These are phyloP conservation scores for Oncorhynchus kisutch DNA, from an alignment of 2,113 vertebrate species.

Conservation along the genomic window DNA sequence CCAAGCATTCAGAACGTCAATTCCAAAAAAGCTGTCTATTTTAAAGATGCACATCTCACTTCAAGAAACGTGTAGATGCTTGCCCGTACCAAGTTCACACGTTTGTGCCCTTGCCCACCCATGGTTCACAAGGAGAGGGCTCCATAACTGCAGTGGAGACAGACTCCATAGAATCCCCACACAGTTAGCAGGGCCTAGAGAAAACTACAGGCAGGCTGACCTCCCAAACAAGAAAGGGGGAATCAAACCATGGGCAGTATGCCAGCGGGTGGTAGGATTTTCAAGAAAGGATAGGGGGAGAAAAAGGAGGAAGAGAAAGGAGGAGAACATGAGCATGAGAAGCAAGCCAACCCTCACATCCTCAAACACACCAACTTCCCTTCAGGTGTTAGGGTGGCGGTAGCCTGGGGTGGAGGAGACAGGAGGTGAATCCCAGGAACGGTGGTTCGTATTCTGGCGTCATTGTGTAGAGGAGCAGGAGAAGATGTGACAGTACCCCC, in stretches of 20 bases:
- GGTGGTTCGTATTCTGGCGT: too few species aligned
- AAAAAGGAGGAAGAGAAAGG: conserved; percentile 29
- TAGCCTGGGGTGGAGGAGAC: conserved; percentile 40
- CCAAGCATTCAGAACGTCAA: too few species aligned
- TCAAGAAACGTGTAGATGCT: neutral
- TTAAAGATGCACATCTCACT: neutral
- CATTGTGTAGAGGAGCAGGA: too few species aligned
- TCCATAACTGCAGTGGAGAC: conserved; percentile 1
- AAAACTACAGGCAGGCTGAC: conserved; percentile 37
- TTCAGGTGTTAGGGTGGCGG: conserved; percentile 13
- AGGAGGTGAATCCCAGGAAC: conserved; percentile 36
- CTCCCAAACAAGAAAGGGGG: conserved; percentile 33
- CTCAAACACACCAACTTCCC: conserved; percentile 25
- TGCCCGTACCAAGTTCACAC: neutral
- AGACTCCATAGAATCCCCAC: conserved; percentile 18
- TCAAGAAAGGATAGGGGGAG: conserved; percentile 31
- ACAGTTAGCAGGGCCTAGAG: conserved; percentile 24
- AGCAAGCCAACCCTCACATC: neutral
- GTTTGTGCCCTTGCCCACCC: conserved; percentile 24
- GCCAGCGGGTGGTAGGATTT: conserved; percentile 43
- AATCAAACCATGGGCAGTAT: conserved; percentile 23
- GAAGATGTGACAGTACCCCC: too few species aligned
- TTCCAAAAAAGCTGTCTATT: neutral
- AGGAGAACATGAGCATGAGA: conserved; percentile 19
- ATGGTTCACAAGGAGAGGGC: conserved; percentile 7